phyloP scores from a whole-genome alignment of 2,113 vertebrate species.

The Lanius collurio region DNA sequence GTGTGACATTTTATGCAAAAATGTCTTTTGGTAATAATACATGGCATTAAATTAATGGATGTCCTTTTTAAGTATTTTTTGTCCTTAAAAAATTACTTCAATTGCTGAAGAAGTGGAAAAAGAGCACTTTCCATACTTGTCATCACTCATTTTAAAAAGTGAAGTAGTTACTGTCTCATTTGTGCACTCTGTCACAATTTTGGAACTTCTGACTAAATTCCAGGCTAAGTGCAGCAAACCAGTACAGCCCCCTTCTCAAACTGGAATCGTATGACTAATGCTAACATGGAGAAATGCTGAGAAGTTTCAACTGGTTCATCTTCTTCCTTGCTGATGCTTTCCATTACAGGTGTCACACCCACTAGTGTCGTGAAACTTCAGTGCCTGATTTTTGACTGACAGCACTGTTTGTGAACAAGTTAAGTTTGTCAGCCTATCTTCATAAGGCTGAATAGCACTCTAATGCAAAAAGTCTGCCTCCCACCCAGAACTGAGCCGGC shows the following conservation, averaged over 20 bases:
- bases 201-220: background rate
- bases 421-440: background rate
- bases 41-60: background rate
- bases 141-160: background rate
- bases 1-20: background rate
- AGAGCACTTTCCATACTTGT: background rate
- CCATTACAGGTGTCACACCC: background rate
- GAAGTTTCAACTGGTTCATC: background rate
- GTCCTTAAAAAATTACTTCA: background rate
- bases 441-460: background rate
- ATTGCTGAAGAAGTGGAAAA: background rate
- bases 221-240: background rate
- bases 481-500: background rate
- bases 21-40: background rate
- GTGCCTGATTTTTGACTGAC: background rate
- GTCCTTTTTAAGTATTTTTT: background rate
- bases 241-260: background rate
- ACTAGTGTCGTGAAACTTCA: background rate
- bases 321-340: background rate
- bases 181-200: background rate
- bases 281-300: background rate
- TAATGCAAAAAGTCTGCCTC: background rate
- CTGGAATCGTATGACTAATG: accelerated
- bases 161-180: background rate
- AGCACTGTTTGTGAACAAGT: background rate